phyloP scores from a whole-genome alignment of 2,797 vertebrate genomes.

The Sebastes oblongus region DNA sequence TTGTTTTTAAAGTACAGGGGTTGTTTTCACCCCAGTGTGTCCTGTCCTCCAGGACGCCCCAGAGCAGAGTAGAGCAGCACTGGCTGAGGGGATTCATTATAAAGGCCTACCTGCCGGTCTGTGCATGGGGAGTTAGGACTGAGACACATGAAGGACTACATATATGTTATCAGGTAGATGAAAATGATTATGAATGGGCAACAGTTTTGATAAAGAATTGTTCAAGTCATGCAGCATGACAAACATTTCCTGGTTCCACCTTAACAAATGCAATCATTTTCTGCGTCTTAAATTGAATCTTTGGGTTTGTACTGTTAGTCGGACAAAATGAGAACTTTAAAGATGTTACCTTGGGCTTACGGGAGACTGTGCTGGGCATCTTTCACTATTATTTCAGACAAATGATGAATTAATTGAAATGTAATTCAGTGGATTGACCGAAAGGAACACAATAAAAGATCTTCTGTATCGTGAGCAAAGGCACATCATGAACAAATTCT shows the following conservation, averaged over 20 bases:
- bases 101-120: neutral
- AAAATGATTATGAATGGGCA: neutral
- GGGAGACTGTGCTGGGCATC: neutral
- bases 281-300: neutral
- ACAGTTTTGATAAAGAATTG: neutral
- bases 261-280: neutral
- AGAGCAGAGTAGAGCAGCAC: constrained; percentile 21
- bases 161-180: neutral
- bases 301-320: neutral
- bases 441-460: neutral
- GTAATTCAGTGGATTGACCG: neutral
- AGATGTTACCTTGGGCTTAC: neutral
- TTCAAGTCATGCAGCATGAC: neutral
- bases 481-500: neutral
- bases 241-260: neutral
- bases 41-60: constrained; percentile 10
- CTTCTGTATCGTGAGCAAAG: neutral
- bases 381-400: neutral
- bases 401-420: neutral
- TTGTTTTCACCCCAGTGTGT: constrained; percentile 42
- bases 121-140: neutral
- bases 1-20: constrained; percentile 41
- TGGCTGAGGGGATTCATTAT: constrained; percentile 23
- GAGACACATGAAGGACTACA: neutral
- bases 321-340: neutral